Evolutionary conservation across 2,113 vertebrate genomes (phyloP), one percentile per base, ranked within the genome.

Genomic region (Ondatra zibethicus): DNA sequence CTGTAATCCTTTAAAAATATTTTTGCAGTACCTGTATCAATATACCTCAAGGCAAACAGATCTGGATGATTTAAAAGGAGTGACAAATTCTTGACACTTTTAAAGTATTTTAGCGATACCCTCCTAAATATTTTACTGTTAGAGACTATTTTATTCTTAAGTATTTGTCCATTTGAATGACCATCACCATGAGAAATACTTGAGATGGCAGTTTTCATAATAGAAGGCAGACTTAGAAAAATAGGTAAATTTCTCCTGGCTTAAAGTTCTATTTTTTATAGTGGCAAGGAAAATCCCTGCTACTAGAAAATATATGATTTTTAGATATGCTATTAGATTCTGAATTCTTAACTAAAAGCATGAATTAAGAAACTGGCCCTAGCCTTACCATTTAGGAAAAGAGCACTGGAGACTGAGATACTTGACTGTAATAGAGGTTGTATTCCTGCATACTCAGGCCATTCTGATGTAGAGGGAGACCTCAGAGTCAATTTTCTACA

Each of bases 121-220:
- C 65, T 84, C 16, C 21, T 92, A 92, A 96, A 90, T 78, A 39
- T 88, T 95, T 95, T 61, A 81, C 19, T 66, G 63, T 50, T 17
- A 93, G 63, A 63, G 36, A 16, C 31, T 89, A 76, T 92, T 89
- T 93, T 92, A 94, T 90, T 93, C 52, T 82, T 95, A 97, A 14
- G 81, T 19, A 84, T 82, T 78, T 68, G 73, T 84, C 39, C 76
- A 94, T 42, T 47, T 66, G 14, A 93, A 82, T 78, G 66, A 78
- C 84, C 47, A 92, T 89, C 36, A 93, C 63, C 78, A 89, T 96
- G 42, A 93, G 12, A 97, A 95, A 87, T 61, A 92, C 1, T 72
- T 89, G 68, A 72, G 8, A 86, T 89, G 5, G 19, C 39, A 58
- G 17, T 31, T 96, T 72, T 89, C 89, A 17, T 87, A 82, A 94